phyloP scores from a whole-genome alignment of 2,888 invertebrate genomes.

The Camponotus fellah region DNA sequence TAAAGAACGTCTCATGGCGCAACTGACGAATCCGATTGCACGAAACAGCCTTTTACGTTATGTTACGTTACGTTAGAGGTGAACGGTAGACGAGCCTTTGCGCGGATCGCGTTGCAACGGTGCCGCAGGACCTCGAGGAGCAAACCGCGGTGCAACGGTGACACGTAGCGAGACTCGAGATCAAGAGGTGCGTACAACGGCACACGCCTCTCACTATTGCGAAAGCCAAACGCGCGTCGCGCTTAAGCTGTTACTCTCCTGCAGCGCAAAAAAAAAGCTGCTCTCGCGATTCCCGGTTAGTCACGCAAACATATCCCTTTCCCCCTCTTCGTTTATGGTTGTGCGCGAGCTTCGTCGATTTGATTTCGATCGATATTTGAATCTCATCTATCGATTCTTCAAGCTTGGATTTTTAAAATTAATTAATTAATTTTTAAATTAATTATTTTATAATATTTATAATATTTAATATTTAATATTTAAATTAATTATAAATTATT shows the following conservation, averaged over 20 bases:
- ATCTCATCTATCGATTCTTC: background rate
- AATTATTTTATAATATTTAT: no score
- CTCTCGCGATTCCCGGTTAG: conserved; percentile 26
- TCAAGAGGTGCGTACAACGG: conserved; percentile 76
- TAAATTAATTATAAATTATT: background rate
- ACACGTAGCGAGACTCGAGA: conserved; percentile 62
- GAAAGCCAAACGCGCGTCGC: conserved; percentile 63
- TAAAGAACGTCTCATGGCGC: conserved; percentile 16
- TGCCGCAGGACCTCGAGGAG: conserved; percentile 46
- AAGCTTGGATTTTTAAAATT: background rate
- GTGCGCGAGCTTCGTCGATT: background rate
- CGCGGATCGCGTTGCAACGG: conserved; percentile 49
- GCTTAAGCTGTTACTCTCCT: conserved; percentile 56
- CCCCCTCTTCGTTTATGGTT: background rate
- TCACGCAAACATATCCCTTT: conserved; percentile 13
- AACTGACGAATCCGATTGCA: conserved; percentile 33
- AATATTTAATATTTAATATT: no score
- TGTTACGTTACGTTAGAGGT: conserved; percentile 34
- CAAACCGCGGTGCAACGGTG: conserved; percentile 58
- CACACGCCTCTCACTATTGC: conserved; percentile 80
- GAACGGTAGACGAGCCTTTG: conserved; percentile 37
- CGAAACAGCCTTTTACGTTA: conserved; percentile 46
- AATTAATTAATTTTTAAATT: no score
- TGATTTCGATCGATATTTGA: conserved; percentile 1
- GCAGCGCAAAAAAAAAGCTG: conserved; percentile 3